Evolutionary conservation across 2,888 invertebrate genomes (phyloP).

Genomic region (Spisula subtruncata): DNA sequence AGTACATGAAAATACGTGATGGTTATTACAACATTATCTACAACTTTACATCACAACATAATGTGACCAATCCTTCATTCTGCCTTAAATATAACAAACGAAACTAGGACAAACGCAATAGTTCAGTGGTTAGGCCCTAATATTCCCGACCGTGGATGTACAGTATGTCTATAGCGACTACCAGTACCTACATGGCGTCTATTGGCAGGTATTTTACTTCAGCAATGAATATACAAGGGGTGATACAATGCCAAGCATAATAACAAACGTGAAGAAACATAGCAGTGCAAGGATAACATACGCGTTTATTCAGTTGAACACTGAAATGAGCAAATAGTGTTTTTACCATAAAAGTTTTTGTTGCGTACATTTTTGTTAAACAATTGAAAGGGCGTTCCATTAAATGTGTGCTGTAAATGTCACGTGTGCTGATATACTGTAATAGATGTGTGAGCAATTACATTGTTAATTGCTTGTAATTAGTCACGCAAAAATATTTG

Average conservation of each 20-base stretch:
- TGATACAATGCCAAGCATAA: no score
- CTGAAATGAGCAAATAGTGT: background rate
- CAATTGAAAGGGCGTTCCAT: conserved; percentile 8
- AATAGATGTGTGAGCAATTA: background rate
- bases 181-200: no score
- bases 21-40: background rate
- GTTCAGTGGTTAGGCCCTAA: no score
- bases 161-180: no score
- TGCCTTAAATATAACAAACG: no score
- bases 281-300: no score
- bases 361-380: background rate
- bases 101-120: no score
- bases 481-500: background rate
- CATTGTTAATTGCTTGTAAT: background rate
- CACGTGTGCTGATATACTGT: background rate
- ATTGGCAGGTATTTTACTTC: no score
- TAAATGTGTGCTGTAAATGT: background rate
- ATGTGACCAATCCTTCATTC: no score
- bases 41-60: background rate
- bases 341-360: background rate
- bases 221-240: no score
- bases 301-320: background rate
- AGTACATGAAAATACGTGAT: background rate
- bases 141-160: no score
- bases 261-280: no score